Evolutionary conservation across 2,797 vertebrate species (phyloP).

Genomic region (Cuniculus paca): DNA sequence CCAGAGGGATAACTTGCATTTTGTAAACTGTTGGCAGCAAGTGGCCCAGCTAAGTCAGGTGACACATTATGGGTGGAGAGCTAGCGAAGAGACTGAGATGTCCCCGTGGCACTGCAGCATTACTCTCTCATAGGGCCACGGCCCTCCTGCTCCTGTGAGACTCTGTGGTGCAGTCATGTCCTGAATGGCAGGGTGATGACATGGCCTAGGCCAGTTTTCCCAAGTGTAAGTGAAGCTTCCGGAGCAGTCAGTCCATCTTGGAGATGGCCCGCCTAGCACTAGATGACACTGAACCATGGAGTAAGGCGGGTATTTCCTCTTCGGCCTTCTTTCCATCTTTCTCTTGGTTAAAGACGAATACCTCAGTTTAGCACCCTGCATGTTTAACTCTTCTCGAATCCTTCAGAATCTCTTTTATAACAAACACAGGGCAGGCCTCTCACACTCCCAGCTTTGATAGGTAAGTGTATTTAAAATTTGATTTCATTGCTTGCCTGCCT

Average conservation of each 20-base stretch:
- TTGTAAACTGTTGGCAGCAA: not conserved
- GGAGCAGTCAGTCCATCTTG: not conserved
- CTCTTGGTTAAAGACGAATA: not conserved
- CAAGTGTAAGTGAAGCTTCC: not conserved
- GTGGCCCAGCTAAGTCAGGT: not conserved
- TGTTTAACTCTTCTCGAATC: not conserved
- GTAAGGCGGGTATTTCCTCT: not conserved
- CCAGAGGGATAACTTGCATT: not conserved
- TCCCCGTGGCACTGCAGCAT: not conserved
- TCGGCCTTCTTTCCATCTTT: not conserved
- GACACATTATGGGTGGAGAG: not conserved
- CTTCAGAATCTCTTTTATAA: not conserved
- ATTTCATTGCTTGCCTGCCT: not conserved
- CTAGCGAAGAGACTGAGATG: not conserved
- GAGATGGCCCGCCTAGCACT: not conserved
- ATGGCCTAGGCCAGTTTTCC: not conserved
- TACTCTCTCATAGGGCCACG: not conserved
- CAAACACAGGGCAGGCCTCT: not conserved
- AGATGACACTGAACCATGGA: not conserved
- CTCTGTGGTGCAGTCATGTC: not conserved
- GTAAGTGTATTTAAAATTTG: not conserved
- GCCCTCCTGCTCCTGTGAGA: not conserved
- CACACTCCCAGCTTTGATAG: not conserved
- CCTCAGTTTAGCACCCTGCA: not conserved
- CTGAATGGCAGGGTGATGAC: not conserved